Base-by-base conservation (phyloP, 2,888 invertebrate genomes). In the Diarsia rubi region DNA sequence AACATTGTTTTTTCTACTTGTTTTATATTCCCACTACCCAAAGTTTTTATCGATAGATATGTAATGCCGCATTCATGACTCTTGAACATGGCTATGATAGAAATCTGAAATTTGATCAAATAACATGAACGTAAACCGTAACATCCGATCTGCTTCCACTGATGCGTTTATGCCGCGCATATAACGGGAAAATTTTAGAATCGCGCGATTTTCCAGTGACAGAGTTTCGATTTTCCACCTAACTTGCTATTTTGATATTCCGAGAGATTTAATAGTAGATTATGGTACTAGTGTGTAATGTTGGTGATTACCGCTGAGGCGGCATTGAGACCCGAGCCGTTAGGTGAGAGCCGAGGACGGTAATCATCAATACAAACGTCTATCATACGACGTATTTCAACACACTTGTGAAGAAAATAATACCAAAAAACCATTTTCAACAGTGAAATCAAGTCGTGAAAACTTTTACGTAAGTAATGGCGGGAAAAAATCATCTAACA, bases 11-110 rank as follows among this genome's bases (percentile, higher is more conserved):
- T 9, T 62, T 37, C n/a, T 37, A 37, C n/a, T 83, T 76, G 73
- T 52, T 75, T 83, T 81, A 81, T 75, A 80, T 87, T 91, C 87
- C 86, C 88, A 90, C 89, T 89, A 89, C 77, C 85, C 81, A 85
- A n/a, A 88, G 66, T 74, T 72, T 63, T 74, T 70, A 69, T 72
- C 68, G 6, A 54, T 75, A 37, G 14, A 54, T 80, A 67, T 74
- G 52, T 27, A 65, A 57, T 62, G 45, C 21, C 16, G 21, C 27
- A 49, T 24, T 59, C 27, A 24, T 52, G 42, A 47, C 54, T 67
- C 63, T 85, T 75, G 60, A 75, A 65, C 64, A 62, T 76, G 54
- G 37, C 24, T 71, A 69, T 73, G 66, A 60, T 14, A 73, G 49
- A 52, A 74, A 74, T 79, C 49, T 67, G 37, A 68, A 65, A 31